A percentile compares a stretch with the other conserved stretches of the same genome.
These are phyloP conservation scores for Shargacucullia verbasci DNA, from an alignment of 2,888 invertebrate genomes.

Conservation along the genomic window DNA sequence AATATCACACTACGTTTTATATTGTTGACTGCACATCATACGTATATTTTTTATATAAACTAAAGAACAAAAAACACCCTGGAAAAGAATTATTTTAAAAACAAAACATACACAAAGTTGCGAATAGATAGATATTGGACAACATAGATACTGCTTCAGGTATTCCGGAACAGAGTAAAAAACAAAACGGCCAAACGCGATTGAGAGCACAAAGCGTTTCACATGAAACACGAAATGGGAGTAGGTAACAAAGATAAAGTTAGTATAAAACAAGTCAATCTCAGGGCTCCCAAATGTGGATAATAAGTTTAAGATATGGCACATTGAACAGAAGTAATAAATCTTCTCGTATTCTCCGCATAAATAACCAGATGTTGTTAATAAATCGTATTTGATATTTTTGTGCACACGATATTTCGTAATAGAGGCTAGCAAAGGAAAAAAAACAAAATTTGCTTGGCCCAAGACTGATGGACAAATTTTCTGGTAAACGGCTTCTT, in stretches of 20 bases:
- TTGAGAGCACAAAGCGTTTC: constrained; percentile 37
- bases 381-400: constrained; percentile 53
- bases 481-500: constrained; percentile 86
- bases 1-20: neutral
- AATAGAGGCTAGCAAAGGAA: constrained; percentile 68
- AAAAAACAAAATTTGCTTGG: constrained; percentile 82
- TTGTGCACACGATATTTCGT: constrained; percentile 55
- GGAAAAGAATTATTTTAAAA: constrained; percentile 28
- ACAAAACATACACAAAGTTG: constrained; percentile 32
- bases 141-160: constrained; percentile 29
- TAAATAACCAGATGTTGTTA: constrained; percentile 47
- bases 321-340: constrained; percentile 24
- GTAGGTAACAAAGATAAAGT: constrained; percentile 40
- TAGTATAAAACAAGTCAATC: constrained; percentile 28
- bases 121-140: constrained; percentile 22
- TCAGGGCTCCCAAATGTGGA: constrained; percentile 25
- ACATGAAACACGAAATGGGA: constrained; percentile 30
- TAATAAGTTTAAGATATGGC: constrained; percentile 33
- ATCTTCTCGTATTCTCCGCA: constrained; percentile 20
- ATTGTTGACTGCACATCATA: neutral
- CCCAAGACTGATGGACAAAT: constrained; percentile 87
- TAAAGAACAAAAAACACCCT: neutral
- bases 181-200: constrained; percentile 38
- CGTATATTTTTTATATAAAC: constrained; percentile 6
- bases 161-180: constrained; percentile 25